A percentile compares a stretch with the other conserved stretches of the same genome.
Conservation (phyloP, 2,797 vertebrate species). For the Myotis pilosus region DNA sequence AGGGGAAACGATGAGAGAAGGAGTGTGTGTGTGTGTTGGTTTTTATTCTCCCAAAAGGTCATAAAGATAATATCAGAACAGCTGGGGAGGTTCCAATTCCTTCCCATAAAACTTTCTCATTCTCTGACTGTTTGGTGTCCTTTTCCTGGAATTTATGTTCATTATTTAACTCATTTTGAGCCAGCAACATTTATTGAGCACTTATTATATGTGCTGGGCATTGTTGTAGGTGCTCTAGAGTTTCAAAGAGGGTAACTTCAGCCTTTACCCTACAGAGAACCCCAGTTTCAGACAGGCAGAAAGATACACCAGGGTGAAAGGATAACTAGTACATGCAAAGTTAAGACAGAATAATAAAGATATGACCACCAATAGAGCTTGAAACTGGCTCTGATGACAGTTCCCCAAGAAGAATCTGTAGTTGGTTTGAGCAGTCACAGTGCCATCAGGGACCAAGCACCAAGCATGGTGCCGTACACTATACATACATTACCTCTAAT, state of each 20-base stretch:
- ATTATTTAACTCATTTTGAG: constrained; percentile 14
- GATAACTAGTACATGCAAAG: not conserved
- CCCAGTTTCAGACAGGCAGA: not conserved
- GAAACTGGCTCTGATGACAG: not conserved
- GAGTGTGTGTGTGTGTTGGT: not conserved
- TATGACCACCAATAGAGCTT: not conserved
- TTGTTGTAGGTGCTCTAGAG: not conserved
- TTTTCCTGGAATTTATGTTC: not conserved
- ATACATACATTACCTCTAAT: not conserved
- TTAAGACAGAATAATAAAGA: not conserved
- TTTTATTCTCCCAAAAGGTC: constrained; percentile 22
- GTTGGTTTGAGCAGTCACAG: not conserved
- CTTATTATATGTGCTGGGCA: not conserved
- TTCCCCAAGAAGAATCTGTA: not conserved
- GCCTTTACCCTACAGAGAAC: not conserved
- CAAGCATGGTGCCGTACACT: not conserved
- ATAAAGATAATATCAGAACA: not conserved
- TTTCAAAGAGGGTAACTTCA: not conserved
- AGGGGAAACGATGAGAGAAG: not conserved
- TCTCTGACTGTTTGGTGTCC: not conserved
- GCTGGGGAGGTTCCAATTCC: not conserved
- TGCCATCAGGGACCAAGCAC: not conserved
- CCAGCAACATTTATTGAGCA: not conserved
- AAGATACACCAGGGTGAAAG: not conserved
- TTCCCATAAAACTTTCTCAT: not conserved